Conservation (phyloP, 30 jellyfish, hydroid and myxozoan species). For the Aurelia aurita region DNA sequence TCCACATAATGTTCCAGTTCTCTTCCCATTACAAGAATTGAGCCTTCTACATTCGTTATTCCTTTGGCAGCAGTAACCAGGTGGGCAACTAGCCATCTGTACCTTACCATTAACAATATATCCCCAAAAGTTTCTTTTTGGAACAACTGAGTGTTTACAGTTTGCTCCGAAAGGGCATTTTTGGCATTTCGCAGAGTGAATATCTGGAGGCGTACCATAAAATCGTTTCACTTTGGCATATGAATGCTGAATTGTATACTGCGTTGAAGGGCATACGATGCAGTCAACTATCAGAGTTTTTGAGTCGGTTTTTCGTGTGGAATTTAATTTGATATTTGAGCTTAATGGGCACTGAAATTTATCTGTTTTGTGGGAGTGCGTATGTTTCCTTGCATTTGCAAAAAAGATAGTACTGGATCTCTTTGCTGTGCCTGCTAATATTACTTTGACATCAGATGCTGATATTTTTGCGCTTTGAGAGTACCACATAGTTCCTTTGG, state of each 20-base stretch:
- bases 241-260: not conserved
- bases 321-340: not conserved
- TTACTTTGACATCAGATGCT: not conserved
- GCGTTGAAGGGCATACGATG: not conserved
- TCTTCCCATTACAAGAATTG: not conserved
- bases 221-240: not conserved
- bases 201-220: not conserved
- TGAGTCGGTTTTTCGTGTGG: too few species aligned
- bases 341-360: not conserved
- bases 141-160: not conserved
- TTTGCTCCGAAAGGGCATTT: conserved; percentile 36
- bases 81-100: conserved; percentile 24
- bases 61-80: conserved; percentile 33
- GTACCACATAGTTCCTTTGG: not conserved
- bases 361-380: not conserved
- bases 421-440: not conserved
- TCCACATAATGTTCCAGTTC: not conserved
- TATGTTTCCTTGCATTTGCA: not conserved
- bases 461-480: not conserved
- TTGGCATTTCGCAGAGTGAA: conserved; percentile 1
- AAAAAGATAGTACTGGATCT: not conserved
- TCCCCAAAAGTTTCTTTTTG: conserved; percentile 48
- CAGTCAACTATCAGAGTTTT: not conserved
- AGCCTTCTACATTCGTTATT: not conserved
- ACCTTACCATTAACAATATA: not conserved